Evolutionary conservation across 2,797 vertebrate species (phyloP), one percentile per base, ranked within the genome.

Genomic region (Amazona ochrocephala): DNA sequence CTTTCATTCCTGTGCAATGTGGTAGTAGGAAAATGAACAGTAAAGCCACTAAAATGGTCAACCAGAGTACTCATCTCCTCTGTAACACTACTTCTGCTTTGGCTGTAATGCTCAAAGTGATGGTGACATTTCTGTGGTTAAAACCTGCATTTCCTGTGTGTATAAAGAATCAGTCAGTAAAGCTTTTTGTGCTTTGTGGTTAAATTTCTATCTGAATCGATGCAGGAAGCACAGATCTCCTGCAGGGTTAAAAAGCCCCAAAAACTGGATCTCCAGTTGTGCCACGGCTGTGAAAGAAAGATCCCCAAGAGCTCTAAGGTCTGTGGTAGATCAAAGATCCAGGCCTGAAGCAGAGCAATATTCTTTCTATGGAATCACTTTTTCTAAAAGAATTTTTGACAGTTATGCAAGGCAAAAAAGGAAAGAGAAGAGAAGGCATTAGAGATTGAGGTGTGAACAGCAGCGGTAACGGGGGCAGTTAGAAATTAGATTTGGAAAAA

Each of bases 141-240:
- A 60, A 89, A 67, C n/a, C 66, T 81, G 37, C 13, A 12, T 71
- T 85, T 87, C 41, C 60, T 58, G 32, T 64, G 47, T 14, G 5
- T 58, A 48, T 78, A 61, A 93, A 92, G 32, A 88, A 20, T 22
- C 47, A 65, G 72, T 91, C 56, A 77, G 87, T 90, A 93, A 94
- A 94, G 68, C 34, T 93, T 82, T 84, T 83, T 84, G 90, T 94
- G 72, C 42, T 93, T n/a, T 72, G 68, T 83, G 79, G 64, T 62
- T 89, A 66, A 37, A 56, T 61, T 79, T 89, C 54, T 87, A 26
- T 30, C 84, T 72, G 61, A 85, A 64, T 72, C 1, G 1, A 68
- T 12, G 9, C 42, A 60, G 74, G 42, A 78, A 90, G 17, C 39
- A 30, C 50, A 68, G 50, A 81, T 2, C 15, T 54, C 45, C 53